Conservation (phyloP, 2,113 vertebrate species). For the Mungos mungo region DNA sequence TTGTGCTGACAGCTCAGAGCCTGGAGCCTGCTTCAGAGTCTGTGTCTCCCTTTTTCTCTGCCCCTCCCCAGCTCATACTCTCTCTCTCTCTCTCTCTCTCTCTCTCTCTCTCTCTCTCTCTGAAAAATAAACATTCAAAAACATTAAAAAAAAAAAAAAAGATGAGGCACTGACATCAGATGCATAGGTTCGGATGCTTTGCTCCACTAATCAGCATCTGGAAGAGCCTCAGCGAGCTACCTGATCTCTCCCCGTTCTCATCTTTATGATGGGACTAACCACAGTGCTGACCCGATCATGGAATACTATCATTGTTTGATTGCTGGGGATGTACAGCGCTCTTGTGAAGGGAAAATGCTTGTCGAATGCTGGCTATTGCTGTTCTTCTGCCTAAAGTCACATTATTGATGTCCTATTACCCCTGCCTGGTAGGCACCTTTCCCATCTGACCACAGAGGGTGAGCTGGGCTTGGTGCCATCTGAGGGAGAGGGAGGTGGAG, state of each 20-base stretch:
- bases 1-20: no score
- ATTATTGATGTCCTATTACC: background rate
- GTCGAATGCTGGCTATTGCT: background rate
- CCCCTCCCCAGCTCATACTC: no score
- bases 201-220: background rate
- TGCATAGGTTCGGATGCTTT: background rate
- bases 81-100: no score
- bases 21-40: no score
- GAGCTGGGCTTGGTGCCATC: background rate
- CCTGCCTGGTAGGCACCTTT: background rate
- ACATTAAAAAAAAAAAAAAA: background rate
- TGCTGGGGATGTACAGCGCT: accelerated
- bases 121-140: no score
- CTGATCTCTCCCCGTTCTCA: background rate
- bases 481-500: background rate
- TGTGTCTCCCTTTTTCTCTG: no score
- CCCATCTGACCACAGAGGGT: background rate
- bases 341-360: background rate
- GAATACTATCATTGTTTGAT: background rate
- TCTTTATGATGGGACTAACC: background rate
- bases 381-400: background rate
- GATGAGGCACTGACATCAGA: background rate
- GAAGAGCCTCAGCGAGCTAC: background rate
- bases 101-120: no score
- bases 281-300: accelerated